Percentiles rank a stretch among this genome's conserved stretches.
Conservation (phyloP, 2,797 vertebrate genomes). For the Paratrypauchen microcephalus region DNA sequence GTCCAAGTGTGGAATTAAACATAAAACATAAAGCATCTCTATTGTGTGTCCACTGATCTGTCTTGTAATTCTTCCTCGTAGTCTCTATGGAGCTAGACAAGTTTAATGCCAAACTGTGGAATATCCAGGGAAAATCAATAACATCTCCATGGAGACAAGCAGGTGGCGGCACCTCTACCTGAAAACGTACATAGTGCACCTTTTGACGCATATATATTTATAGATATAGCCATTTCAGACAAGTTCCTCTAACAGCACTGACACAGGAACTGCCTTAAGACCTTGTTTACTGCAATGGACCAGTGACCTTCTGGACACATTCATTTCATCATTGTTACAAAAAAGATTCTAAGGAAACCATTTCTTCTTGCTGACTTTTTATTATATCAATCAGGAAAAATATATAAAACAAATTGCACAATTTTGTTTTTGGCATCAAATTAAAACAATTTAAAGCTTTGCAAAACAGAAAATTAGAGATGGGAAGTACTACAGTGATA, state of each 20-base stretch:
- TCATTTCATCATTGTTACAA: slow-evolving; percentile 46
- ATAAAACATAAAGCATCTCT: too few species aligned
- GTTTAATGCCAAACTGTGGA: too few species aligned
- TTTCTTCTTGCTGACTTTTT: not conserved
- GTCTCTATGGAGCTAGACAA: too few species aligned
- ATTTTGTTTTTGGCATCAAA: not conserved
- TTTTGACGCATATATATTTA: slow-evolving; percentile 2
- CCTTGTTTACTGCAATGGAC: slow-evolving; percentile 14
- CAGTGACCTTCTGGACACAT: slow-evolving; percentile 24
- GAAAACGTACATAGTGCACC: too few species aligned
- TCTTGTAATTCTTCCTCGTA: too few species aligned
- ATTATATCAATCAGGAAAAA: not conserved
- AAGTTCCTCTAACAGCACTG: slow-evolving; percentile 6
- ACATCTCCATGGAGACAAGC: too few species aligned
- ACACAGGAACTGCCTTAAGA: slow-evolving; percentile 29
- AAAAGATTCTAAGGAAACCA: slow-evolving; percentile 14
- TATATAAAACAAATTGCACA: not conserved
- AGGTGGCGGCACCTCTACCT: too few species aligned
- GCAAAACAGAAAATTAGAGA: not conserved
- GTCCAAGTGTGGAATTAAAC: too few species aligned
- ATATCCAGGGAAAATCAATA: too few species aligned
- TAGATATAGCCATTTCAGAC: not conserved
- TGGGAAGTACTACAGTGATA: not conserved
- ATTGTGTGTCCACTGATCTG: too few species aligned
- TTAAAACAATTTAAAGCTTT: not conserved